A percentile compares a stretch with the other conserved stretches of the same genome.
Evolutionary conservation across 2,797 vertebrate genomes (phyloP).

Genomic region (Otus scops): DNA sequence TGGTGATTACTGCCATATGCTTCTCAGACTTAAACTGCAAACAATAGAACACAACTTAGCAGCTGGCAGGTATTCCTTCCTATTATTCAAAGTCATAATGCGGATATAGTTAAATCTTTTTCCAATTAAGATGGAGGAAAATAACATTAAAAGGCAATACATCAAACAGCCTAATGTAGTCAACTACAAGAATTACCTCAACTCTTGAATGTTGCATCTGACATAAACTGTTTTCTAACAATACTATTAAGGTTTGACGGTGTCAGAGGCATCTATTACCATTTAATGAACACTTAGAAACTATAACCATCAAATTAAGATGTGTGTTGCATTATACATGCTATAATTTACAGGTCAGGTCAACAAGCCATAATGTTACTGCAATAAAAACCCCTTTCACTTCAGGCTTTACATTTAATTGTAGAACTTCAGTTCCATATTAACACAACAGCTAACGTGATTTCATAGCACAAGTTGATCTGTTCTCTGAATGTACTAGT

Average conservation of each 20-base stretch:
- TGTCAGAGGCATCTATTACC: background rate
- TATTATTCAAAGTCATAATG: background rate
- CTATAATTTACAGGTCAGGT: background rate
- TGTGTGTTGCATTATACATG: background rate
- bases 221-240: background rate
- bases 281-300: background rate
- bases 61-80: background rate
- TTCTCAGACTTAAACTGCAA: background rate
- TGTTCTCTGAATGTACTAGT: background rate
- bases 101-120: background rate
- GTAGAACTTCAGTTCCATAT: background rate
- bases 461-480: background rate
- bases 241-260: background rate
- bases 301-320: background rate
- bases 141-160: background rate
- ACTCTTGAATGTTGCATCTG: background rate
- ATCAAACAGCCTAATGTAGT: background rate
- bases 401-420: background rate
- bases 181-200: background rate
- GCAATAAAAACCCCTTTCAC: background rate
- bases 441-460: background rate
- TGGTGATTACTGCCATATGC: background rate
- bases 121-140: background rate
- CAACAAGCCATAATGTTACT: background rate
- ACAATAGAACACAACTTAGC: background rate